phyloP scores from a whole-genome alignment of 2,888 invertebrate species.

The Saturnia japonica region DNA sequence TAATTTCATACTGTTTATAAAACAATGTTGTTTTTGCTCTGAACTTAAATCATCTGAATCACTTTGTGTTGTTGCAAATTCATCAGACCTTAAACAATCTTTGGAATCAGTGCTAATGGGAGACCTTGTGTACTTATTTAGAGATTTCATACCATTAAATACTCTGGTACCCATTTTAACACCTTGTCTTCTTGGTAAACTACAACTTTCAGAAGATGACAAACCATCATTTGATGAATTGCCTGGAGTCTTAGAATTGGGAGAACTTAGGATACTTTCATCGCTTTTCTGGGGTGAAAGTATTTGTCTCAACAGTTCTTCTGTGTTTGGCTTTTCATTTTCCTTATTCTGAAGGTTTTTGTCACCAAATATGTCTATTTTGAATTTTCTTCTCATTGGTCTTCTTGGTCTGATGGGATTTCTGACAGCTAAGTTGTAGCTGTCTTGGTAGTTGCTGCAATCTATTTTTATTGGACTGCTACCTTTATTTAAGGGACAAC shows the following conservation, averaged over 20 bases:
- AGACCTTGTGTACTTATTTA: conserved; percentile 53
- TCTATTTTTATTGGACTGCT: conserved; percentile 56
- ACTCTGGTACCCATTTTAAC: conserved; percentile 90
- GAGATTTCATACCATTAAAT: conserved; percentile 75
- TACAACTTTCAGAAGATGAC: conserved; percentile 76
- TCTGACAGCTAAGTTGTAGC: conserved; percentile 76
- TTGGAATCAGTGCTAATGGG: conserved; percentile 47
- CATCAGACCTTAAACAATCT: conserved; percentile 60
- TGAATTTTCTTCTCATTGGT: conserved; percentile 78
- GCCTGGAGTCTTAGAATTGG: conserved; percentile 48
- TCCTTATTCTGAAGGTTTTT: conserved; percentile 85
- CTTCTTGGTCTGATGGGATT: conserved; percentile 65
- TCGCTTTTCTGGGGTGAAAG: conserved; percentile 61
- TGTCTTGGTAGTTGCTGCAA: conserved; percentile 77
- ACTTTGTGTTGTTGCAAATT: conserved; percentile 68
- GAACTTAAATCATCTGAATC: conserved; percentile 74
- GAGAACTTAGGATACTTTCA: conserved; percentile 47
- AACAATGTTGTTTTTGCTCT: conserved; percentile 76
- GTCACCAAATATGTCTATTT: conserved; percentile 73
- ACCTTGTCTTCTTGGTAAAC: conserved; percentile 82
- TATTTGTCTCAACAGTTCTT: conserved; percentile 66
- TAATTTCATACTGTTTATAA: conserved; percentile 75
- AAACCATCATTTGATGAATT: conserved; percentile 73
- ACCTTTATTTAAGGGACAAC: conserved; percentile 72
- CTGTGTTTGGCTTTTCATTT: conserved; percentile 84